phyloP scores from a whole-genome alignment of 1,140 invertebrate species.

The Euwallacea fornicatus region DNA sequence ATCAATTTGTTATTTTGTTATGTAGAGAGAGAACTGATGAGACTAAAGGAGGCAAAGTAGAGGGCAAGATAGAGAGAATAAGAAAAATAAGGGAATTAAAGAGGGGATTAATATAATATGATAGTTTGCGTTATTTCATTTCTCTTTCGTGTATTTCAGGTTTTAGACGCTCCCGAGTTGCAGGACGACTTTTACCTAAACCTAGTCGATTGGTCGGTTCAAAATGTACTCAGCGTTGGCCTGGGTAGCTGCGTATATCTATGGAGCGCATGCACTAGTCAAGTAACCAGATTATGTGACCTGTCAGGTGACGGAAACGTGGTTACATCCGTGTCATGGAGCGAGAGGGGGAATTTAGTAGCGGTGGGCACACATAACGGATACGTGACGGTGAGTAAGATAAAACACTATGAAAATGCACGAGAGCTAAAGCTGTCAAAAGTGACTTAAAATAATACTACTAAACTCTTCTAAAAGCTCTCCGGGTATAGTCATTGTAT shows the following conservation, averaged over 20 bases:
- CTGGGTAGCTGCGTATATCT: constrained; percentile 97
- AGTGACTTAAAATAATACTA: too few relatives aligned
- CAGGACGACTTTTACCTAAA: constrained; percentile 99
- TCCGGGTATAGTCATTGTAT: neutral
- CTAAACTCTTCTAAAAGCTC: neutral
- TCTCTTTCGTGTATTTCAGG: constrained; percentile 43
- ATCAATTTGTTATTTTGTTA: too few relatives aligned
- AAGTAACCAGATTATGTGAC: constrained; percentile 96
- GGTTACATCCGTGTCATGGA: constrained; percentile 99
- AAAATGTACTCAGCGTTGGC: constrained; percentile 98
- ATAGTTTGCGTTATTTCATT: too few relatives aligned
- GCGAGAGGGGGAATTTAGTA: constrained; percentile 93
- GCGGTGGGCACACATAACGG: constrained; percentile 98
- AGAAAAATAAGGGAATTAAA: too few relatives aligned
- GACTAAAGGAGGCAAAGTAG: too few relatives aligned
- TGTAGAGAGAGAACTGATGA: too few relatives aligned
- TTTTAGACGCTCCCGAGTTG: constrained; percentile 96
- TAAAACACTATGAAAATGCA: too few relatives aligned
- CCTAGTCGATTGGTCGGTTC: constrained; percentile 98
- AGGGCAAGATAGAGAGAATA: too few relatives aligned
- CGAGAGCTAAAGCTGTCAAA: too few relatives aligned
- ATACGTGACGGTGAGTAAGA: constrained; percentile 74
- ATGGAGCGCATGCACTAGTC: constrained; percentile 98
- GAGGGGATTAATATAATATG: too few relatives aligned
- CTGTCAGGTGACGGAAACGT: constrained; percentile 89